Percentiles rank a stretch among this genome's conserved stretches.
These are phyloP conservation scores for Melipona beecheii DNA, from an alignment of 2,888 invertebrate species.

Conservation along the genomic window DNA sequence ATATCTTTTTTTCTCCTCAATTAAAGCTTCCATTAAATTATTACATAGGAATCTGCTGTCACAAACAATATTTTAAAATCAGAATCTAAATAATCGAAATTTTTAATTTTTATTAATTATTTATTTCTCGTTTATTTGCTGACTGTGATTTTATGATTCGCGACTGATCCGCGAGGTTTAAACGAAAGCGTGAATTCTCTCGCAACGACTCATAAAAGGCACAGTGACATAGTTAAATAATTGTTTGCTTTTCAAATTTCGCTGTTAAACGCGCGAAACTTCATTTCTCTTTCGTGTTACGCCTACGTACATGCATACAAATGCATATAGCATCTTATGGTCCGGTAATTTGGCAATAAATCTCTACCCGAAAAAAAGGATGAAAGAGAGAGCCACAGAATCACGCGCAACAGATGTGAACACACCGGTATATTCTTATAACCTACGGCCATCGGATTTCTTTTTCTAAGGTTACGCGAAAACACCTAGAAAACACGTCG, in stretches of 20 bases:
- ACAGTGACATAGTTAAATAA: neutral
- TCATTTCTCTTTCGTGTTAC: slow-evolving; percentile 3
- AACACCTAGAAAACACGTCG: slow-evolving; percentile 24
- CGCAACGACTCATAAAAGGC: too few relatives aligned
- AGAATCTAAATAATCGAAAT: neutral
- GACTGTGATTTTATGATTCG: neutral
- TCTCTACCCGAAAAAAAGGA: slow-evolving; percentile 4
- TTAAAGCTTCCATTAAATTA: neutral
- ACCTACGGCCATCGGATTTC: slow-evolving; percentile 20
- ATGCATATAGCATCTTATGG: neutral
- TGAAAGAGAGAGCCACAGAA: slow-evolving; percentile 11
- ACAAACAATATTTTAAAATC: neutral
- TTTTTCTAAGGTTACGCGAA: slow-evolving; percentile 27
- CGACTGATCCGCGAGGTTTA: neutral
- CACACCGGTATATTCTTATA: slow-evolving; percentile 6
- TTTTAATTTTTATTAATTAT: neutral
- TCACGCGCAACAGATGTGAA: neutral
- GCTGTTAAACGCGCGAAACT: neutral
- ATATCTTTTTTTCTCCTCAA: neutral
- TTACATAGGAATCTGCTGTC: neutral
- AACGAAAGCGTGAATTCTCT: neutral
- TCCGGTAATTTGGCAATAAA: slow-evolving; percentile 40
- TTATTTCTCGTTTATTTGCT: neutral
- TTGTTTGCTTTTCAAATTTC: slow-evolving; percentile 3
- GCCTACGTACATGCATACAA: neutral